Conservation (phyloP, 2,113 vertebrate genomes). For the Oreochromis tanganicae region DNA sequence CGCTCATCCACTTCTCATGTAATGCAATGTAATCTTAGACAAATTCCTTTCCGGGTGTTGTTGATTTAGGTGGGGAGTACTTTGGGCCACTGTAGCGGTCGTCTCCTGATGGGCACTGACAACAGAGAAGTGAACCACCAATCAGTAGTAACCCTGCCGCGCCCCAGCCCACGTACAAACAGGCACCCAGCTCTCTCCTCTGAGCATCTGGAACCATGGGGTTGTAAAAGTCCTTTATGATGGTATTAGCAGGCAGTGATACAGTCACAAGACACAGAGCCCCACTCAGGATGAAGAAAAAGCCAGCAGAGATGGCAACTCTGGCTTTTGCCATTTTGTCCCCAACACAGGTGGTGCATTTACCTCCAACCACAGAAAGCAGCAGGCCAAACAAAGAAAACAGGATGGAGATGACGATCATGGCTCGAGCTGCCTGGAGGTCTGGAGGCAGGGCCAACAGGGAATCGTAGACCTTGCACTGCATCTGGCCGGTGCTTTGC, state of each 20-base stretch:
- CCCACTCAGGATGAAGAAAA: constrained; percentile 81
- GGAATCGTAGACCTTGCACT: constrained; percentile 84
- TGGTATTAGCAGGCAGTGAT: constrained; percentile 84
- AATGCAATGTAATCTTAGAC: constrained; percentile 43
- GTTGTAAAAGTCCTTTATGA: constrained; percentile 88
- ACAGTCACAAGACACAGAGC: constrained; percentile 82
- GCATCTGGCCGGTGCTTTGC: constrained; percentile 86
- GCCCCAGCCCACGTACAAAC: constrained; percentile 74
- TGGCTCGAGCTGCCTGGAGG: constrained; percentile 83
- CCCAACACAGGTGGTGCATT: constrained; percentile 87
- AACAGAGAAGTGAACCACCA: constrained; percentile 84
- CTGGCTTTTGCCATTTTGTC: constrained; percentile 81
- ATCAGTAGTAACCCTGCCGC: constrained; percentile 78
- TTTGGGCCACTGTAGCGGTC: constrained; percentile 79
- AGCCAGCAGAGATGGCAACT: constrained; percentile 80
- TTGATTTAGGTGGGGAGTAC: constrained; percentile 78
- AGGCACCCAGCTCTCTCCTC: constrained; percentile 83
- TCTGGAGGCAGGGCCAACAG: constrained; percentile 81
- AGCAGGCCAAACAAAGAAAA: constrained; percentile 79
- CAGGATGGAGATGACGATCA: constrained; percentile 82
- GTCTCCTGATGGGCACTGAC: constrained; percentile 73
- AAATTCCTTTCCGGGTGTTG: constrained; percentile 79
- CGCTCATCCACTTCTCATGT: neutral
- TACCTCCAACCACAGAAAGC: constrained; percentile 83
- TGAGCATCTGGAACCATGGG: constrained; percentile 72